phyloP scores from a whole-genome alignment of 1,140 invertebrate species.

The Lycorma delicatula region DNA sequence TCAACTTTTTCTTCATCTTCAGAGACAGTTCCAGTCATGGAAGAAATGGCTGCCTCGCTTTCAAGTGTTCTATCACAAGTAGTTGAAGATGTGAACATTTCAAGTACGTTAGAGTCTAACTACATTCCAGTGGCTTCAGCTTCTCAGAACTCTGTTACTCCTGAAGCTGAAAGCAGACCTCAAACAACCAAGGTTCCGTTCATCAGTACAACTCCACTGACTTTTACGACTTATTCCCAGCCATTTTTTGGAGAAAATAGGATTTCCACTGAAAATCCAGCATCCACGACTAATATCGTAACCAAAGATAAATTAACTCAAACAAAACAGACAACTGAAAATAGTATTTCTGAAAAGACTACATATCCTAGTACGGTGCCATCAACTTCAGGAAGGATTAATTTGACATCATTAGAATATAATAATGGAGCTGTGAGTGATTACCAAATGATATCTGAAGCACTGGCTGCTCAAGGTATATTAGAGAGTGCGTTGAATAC shows the following conservation, averaged over 20 bases:
- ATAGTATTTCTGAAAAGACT: too few species aligned
- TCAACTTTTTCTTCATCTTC: too few species aligned
- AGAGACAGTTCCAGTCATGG: slow-evolving; percentile 22
- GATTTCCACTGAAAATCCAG: neutral
- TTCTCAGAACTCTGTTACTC: too few species aligned
- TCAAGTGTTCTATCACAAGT: slow-evolving; percentile 25
- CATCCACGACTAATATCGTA: neutral
- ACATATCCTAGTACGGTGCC: too few species aligned
- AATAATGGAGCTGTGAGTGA: neutral
- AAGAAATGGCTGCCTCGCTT: slow-evolving; percentile 26
- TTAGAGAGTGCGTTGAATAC: neutral
- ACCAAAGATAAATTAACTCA: neutral
- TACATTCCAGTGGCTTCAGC: too few species aligned
- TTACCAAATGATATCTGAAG: neutral
- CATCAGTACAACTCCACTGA: too few species aligned
- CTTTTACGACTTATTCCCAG: too few species aligned
- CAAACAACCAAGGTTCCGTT: too few species aligned
- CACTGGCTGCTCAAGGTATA: neutral
- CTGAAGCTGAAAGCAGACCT: too few species aligned
- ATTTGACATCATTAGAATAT: neutral
- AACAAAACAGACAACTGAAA: too few species aligned
- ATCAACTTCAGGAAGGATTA: neutral
- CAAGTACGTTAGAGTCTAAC: too few species aligned
- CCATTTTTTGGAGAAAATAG: too few species aligned
- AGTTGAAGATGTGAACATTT: slow-evolving; percentile 29